Conservation (phyloP, 1,140 invertebrate genomes). For the Magallana ariakensis region DNA sequence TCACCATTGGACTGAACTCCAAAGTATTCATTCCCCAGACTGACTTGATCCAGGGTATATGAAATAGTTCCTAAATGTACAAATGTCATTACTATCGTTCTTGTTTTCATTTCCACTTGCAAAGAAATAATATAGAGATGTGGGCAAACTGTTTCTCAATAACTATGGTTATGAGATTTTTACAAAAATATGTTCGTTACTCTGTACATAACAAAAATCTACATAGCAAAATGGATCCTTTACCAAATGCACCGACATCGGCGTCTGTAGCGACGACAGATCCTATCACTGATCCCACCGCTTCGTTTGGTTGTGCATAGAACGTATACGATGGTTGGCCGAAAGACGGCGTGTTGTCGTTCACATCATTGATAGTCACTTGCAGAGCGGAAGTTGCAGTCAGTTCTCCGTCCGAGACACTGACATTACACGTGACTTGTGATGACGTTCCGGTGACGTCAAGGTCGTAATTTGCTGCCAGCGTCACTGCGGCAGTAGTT, state of each 20-base stretch:
- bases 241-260: constrained; percentile 45
- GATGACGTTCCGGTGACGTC: constrained; percentile 15
- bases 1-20: constrained; percentile 20
- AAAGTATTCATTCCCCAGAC: constrained; percentile 36
- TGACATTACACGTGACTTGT: constrained; percentile 34
- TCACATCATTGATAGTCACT: constrained; percentile 39
- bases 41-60: constrained; percentile 33
- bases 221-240: too few species aligned
- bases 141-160: too few species aligned
- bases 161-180: too few species aligned
- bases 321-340: constrained; percentile 31
- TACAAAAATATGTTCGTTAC: too few species aligned
- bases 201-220: too few species aligned
- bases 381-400: constrained; percentile 25
- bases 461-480: constrained; percentile 40
- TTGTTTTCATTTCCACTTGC: too few species aligned
- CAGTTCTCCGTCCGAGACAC: constrained; percentile 42
- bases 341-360: constrained; percentile 49
- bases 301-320: neutral
- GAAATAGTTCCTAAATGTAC: constrained; percentile 32
- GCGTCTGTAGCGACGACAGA: constrained; percentile 23
- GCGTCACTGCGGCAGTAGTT: constrained; percentile 28
- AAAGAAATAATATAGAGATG: too few species aligned
- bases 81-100: too few species aligned
- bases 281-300: constrained; percentile 37